phyloP scores from a whole-genome alignment of 1,140 invertebrate genomes.

The Papilio helenus region DNA sequence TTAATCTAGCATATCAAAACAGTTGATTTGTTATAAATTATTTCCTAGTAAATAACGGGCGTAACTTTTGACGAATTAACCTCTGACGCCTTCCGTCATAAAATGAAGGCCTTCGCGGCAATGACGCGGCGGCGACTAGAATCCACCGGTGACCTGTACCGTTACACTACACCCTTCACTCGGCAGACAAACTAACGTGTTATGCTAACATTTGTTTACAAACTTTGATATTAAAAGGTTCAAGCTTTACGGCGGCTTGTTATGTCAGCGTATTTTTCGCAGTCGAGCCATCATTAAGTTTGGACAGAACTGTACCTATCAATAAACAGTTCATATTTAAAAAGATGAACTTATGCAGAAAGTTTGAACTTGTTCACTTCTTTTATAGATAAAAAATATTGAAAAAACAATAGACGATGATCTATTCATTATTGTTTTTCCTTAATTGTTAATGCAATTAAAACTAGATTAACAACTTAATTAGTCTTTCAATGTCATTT shows the following conservation, averaged over 20 bases:
- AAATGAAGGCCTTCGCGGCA: neutral
- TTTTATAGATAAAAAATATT: neutral
- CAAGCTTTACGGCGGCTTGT: neutral
- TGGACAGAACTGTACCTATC: neutral
- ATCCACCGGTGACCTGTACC: conserved; percentile 1
- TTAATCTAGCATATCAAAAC: neutral
- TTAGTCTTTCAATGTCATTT: neutral
- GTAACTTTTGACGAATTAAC: conserved; percentile 13
- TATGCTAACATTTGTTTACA: conserved; percentile 24
- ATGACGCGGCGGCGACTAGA: neutral
- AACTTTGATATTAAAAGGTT: neutral
- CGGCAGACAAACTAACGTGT: neutral
- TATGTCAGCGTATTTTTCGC: too few species aligned
- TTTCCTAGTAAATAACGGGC: conserved; percentile 6
- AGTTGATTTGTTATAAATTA: neutral
- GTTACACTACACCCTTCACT: conserved; percentile 19
- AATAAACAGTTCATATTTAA: neutral
- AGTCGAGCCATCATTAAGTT: neutral
- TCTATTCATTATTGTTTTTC: neutral
- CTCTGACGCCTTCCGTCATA: conserved; percentile 16
- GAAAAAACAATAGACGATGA: neutral
- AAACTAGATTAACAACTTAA: neutral
- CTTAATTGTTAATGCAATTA: neutral
- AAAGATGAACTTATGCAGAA: neutral
- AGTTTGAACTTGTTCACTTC: neutral